Evolutionary conservation across 1,140 invertebrate species (phyloP), one percentile per base, ranked within the genome.

Genomic region (Helicoverpa armigera): DNA sequence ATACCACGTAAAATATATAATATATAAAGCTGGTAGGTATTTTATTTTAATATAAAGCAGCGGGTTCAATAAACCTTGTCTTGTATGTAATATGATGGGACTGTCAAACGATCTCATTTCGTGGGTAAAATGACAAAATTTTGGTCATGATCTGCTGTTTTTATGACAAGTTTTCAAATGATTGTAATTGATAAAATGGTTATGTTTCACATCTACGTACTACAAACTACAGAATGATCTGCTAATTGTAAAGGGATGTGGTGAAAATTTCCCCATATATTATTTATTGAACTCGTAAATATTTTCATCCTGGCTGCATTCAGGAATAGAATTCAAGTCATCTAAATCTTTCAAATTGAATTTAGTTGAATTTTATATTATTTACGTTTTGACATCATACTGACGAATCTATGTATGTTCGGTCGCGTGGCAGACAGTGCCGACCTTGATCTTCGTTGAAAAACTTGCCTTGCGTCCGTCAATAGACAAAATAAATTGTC

Each of bases 401-500:
- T 35, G 7, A 35, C 7, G 35, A 35, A 35, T 35, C 7, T 35
- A 35, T 35, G 35, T 35, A 35, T 35, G 35, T 35, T 35, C 35
- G 35, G 35, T 35, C 35, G 35, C 35, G 35, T 35, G 35, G 35
- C 23, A 35, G 35, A 2, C 35, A 7, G 35, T 35, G 35, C 35
- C 35, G 3, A 35, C 3, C 35, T 7, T 23, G 2, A 31, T 29
- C 18, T 31, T 23, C 67, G 18, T 54, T 29, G 13, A 12, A 70
- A 35, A 70, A 54, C 18, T 70, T 70, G 67, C 67, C 48, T 51
- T n/a, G 23, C 53, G 48, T 70, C 67, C 50, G 50, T 50, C 50
- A n/a, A 54, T 53, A 54, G 48, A 69, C 18, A 29, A 16, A 23
- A n/a, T 11, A 69, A 69, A 69, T 69, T 53, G 48, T 53, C 67